These are phyloP conservation scores for Sabatieria punctata DNA, from an alignment of 2,888 invertebrate species.

Conservation along the genomic window DNA sequence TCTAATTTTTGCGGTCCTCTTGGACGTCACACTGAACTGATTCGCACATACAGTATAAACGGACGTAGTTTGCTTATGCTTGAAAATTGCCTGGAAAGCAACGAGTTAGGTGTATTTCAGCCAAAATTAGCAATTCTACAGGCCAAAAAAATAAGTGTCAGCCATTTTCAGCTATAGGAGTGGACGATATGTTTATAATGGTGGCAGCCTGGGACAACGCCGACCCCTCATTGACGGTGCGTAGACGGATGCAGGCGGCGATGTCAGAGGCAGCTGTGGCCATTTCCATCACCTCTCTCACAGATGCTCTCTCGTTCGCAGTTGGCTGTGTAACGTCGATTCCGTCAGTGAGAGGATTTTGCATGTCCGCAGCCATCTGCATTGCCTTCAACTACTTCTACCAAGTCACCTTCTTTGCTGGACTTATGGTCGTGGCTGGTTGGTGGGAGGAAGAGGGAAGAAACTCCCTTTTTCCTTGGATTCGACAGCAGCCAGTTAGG, in stretches of 20 bases:
- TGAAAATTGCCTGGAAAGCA: no score
- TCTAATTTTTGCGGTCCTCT: no score
- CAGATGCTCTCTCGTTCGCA: conserved; percentile 41
- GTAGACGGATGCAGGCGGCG: conserved; percentile 65
- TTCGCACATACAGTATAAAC: no score
- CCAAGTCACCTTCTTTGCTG: conserved; percentile 76
- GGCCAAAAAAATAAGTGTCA: background rate
- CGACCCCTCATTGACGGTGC: conserved; percentile 40
- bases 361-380: conserved; percentile 77
- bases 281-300: conserved; percentile 75
- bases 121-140: no score
- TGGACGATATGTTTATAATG: conserved; percentile 85
- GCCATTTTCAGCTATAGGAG: conserved; percentile 58
- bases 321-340: conserved; percentile 68
- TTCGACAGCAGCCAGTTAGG: no score
- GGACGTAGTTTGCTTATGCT: no score
- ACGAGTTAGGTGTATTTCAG: no score
- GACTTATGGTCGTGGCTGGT: conserved; percentile 68
- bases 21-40: no score
- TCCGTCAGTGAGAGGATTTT: conserved; percentile 75
- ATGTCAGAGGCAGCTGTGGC: conserved; percentile 78
- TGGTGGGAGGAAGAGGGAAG: conserved; percentile 67
- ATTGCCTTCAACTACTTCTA: conserved; percentile 70
- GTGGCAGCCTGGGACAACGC: conserved; percentile 62
- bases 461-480: conserved; percentile 46